Evolutionary conservation across 2,797 vertebrate genomes (phyloP).

Genomic region (Sebastes oblongus): DNA sequence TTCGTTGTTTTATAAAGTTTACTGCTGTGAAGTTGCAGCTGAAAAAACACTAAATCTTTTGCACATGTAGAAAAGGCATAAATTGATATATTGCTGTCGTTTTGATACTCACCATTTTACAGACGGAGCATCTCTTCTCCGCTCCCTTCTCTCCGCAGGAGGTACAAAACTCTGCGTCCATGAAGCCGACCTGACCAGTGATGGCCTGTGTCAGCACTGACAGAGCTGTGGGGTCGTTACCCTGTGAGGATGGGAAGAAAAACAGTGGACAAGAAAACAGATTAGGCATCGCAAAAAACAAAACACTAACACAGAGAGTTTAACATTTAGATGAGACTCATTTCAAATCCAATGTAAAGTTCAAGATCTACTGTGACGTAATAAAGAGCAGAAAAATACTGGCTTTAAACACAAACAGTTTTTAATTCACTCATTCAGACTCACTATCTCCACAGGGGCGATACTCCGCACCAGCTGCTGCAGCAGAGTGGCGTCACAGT

Average conservation of each 20-base stretch:
- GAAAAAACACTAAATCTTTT: not conserved
- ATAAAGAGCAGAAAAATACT: not conserved
- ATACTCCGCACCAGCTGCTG: slow-evolving; percentile 98
- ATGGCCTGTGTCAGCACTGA: slow-evolving; percentile 97
- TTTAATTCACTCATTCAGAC: slow-evolving; percentile 37
- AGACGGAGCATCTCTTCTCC: slow-evolving; percentile 94
- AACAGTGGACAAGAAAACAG: not conserved
- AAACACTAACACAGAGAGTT: not conserved
- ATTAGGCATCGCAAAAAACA: not conserved
- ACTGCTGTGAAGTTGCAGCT: not conserved
- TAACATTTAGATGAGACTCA: not conserved
- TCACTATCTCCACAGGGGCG: slow-evolving; percentile 96
- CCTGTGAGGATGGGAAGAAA: slow-evolving; percentile 72
- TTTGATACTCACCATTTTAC: slow-evolving; percentile 90
- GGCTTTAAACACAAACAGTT: not conserved
- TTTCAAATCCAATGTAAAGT: not conserved
- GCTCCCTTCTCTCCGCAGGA: slow-evolving; percentile 96
- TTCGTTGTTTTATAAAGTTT: not conserved
- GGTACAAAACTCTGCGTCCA: slow-evolving; percentile 96
- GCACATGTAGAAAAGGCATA: not conserved
- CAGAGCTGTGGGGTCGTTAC: slow-evolving; percentile 94
- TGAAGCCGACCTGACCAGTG: slow-evolving; percentile 97
- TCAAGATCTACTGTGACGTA: not conserved
- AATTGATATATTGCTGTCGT: rapidly evolving
- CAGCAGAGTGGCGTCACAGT: slow-evolving; percentile 93